These are phyloP conservation scores for Phoebastria nigripes DNA, from an alignment of 2,797 vertebrate genomes.

Conservation along the genomic window DNA sequence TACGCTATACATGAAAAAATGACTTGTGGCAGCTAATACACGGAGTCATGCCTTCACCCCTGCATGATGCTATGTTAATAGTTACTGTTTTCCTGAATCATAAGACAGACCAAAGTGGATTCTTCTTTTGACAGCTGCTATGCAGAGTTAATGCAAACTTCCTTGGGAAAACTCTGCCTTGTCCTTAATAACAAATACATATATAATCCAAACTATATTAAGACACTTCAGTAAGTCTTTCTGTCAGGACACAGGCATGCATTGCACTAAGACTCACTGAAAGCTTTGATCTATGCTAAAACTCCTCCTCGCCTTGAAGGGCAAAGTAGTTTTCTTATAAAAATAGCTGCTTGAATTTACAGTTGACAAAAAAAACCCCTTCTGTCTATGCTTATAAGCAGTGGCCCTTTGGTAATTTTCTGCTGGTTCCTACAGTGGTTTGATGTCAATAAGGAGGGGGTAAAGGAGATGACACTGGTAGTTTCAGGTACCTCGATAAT, in stretches of 20 bases:
- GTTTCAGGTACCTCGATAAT: neutral
- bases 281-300: neutral
- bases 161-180: neutral
- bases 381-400: neutral
- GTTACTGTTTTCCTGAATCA: neutral
- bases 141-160: neutral
- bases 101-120: neutral
- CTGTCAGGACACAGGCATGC: neutral
- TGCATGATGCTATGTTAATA: neutral
- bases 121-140: neutral
- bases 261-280: neutral
- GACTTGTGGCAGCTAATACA: rapidly evolving
- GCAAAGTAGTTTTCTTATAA: neutral
- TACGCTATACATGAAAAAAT: neutral
- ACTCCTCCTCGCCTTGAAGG: neutral
- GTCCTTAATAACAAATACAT: neutral
- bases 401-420: neutral
- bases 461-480: neutral
- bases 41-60: neutral
- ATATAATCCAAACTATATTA: neutral
- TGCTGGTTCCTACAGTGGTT: neutral
- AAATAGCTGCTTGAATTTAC: neutral
- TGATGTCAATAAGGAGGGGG: neutral
- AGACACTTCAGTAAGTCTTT: neutral
- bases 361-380: neutral